Percentiles rank a stretch among this genome's conserved stretches.
Conservation (phyloP, 53 echinoderm and acorn worm genomes). For the Holothuria scabra region DNA sequence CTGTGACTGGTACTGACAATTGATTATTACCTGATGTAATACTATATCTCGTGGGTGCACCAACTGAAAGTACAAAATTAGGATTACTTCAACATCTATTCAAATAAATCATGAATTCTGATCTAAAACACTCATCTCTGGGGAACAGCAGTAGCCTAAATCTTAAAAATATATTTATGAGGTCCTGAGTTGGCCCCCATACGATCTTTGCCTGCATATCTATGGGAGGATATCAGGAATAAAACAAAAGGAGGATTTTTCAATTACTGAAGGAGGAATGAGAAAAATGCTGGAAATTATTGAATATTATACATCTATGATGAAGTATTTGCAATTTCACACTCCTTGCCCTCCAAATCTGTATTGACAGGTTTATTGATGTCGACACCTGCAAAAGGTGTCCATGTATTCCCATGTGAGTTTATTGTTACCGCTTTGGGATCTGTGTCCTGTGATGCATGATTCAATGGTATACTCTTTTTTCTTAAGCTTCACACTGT, state of each 20-base stretch:
- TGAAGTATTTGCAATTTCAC: constrained; percentile 17
- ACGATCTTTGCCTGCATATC: no score
- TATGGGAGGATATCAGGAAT: no score
- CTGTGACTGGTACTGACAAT: neutral
- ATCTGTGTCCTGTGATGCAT: no score
- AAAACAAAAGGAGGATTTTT: neutral
- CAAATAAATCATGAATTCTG: constrained; percentile 33
- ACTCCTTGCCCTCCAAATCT: neutral
- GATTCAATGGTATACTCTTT: no score
- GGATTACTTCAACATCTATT: constrained; percentile 26
- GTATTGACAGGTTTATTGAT: constrained; percentile 14
- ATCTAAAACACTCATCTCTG: constrained; percentile 2
- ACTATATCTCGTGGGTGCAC: constrained; percentile 22
- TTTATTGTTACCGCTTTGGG: no score
- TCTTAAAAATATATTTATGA: constrained; percentile 27
- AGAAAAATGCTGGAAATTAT: constrained; percentile 18
- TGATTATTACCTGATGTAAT: constrained; percentile 32
- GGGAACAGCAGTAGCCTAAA: neutral
- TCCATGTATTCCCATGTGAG: no score
- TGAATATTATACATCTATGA: neutral
- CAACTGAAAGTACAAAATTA: constrained; percentile 35
- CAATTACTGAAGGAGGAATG: neutral
- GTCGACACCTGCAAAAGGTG: neutral
- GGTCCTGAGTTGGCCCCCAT: no score
- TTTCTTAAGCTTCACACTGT: no score